Conservation (phyloP, 1,140 invertebrate species). For the Diabrotica virgifera region DNA sequence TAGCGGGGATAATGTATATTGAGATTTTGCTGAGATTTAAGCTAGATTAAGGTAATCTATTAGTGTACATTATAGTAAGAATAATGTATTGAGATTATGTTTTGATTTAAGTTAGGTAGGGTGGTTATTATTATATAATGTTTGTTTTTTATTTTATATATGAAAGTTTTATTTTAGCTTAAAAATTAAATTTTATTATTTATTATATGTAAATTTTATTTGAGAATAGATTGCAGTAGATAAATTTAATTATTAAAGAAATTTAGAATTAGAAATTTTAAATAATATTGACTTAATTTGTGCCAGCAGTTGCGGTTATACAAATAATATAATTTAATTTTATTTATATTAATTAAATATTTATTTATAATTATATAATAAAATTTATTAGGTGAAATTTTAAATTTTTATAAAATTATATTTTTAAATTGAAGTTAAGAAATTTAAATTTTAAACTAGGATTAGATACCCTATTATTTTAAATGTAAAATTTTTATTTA, state of each 20-base stretch:
- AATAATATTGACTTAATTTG: conserved; percentile 51
- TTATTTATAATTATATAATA: conserved; percentile 42
- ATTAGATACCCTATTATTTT: conserved; percentile 66
- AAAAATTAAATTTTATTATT: conserved; percentile 27
- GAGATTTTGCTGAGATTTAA: no score
- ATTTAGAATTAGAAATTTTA: conserved; percentile 44
- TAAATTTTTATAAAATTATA: conserved; percentile 45
- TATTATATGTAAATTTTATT: conserved; percentile 44
- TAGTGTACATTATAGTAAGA: no score
- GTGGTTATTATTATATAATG: no score
- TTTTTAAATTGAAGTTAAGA: conserved; percentile 38
- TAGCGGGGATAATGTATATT: no score
- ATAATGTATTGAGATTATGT: no score
- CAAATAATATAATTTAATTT: conserved; percentile 41
- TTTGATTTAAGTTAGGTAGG: no score
- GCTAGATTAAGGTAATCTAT: no score
- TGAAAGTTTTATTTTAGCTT: conserved; percentile 40
- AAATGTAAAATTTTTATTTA: conserved; percentile 46
- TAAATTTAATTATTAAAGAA: conserved; percentile 37
- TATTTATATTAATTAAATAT: conserved; percentile 36
- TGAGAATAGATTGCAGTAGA: conserved; percentile 33
- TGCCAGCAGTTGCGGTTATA: conserved; percentile 59
- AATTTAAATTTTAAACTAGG: conserved; percentile 54
- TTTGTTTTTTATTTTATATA: conserved; percentile 7
- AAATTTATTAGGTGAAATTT: conserved; percentile 42